Evolutionary conservation across 1,140 invertebrate species (phyloP), one percentile per base, ranked within the genome.

Genomic region (Drosophila lini): DNA sequence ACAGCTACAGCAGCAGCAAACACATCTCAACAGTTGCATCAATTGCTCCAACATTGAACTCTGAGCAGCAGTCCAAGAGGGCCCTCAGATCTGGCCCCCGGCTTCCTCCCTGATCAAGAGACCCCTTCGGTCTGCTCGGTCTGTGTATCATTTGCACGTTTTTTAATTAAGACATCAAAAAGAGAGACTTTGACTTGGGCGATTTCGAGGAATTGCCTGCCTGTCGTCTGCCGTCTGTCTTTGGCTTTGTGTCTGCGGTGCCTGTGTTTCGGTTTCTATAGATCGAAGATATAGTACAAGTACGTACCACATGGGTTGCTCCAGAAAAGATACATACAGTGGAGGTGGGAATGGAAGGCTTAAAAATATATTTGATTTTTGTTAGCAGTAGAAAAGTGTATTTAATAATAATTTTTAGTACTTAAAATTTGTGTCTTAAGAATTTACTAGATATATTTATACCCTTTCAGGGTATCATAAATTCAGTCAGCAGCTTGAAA

Each of bases 161-260:
- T 90, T 90, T 90, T 90, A 90, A 90, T 90, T 90, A 90, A 90
- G 88, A 90, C 88, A 90, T 90, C 88, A 90, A 90, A 90, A 88
- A 78, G 81, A 90, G 83, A 90, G 80, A 73, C 69, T 90, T 90
- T 90, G 88, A 90, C 88, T 91, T 68, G 59, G 73, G 81, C 85
- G 88, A 90, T 90, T 90, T 90, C 88, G 78, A 89, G 79, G 88
- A 90, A 90, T 90, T 75, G 78, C 56, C 80, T 68, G 56, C 47
- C 74, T 45, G 69, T 68, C 45, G 67, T 55, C 61, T 9, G 25
- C 44, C 42, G 19, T 45, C 79, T 50, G 68, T 58, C 63, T 42
- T 55, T 71, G 58, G 45, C 48, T 75, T 42, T 59, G 53, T 74
- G 62, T 62, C 47, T 57, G 69, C 34, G 69, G 9, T 55, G 65